phyloP scores from a whole-genome alignment of 2,113 vertebrate genomes.

The Tachuris rubrigastra region DNA sequence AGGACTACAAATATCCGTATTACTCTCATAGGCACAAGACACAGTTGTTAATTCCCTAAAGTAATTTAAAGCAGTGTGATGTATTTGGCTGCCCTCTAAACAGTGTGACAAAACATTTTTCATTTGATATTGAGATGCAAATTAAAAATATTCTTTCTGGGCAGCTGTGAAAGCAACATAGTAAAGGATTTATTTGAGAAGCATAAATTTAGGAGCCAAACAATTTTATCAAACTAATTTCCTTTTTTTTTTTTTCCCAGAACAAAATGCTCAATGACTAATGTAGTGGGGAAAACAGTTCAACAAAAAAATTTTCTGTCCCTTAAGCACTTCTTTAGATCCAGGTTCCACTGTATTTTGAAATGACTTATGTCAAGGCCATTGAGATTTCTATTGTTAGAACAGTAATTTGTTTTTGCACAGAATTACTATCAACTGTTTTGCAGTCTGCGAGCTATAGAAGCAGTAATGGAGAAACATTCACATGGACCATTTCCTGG shows the following conservation, averaged over 20 bases:
- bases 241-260: neutral
- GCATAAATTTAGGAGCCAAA: neutral
- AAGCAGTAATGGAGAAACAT: constrained; percentile 58
- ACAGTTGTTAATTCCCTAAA: neutral
- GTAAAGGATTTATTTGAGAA: neutral
- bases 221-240: constrained; percentile 13
- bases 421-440: constrained; percentile 49
- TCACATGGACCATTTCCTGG: constrained; percentile 65
- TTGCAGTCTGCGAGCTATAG: constrained; percentile 26
- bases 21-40: neutral
- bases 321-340: constrained; percentile 12
- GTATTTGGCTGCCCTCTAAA: neutral
- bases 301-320: neutral
- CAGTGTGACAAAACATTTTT: constrained; percentile 16
- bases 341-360: constrained; percentile 6
- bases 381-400: constrained; percentile 58
- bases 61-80: neutral
- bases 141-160: constrained; percentile 7
- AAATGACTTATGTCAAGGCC: constrained; percentile 45
- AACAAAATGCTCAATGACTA: neutral
- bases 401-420: constrained; percentile 56
- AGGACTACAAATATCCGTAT: neutral
- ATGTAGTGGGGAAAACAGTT: constrained; percentile 13
- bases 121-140: neutral
- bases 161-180: neutral